A percentile compares a stretch with the other conserved stretches of the same genome.
phyloP scores from a whole-genome alignment of 2,888 invertebrate species.

The Philhelius pedissequus region DNA sequence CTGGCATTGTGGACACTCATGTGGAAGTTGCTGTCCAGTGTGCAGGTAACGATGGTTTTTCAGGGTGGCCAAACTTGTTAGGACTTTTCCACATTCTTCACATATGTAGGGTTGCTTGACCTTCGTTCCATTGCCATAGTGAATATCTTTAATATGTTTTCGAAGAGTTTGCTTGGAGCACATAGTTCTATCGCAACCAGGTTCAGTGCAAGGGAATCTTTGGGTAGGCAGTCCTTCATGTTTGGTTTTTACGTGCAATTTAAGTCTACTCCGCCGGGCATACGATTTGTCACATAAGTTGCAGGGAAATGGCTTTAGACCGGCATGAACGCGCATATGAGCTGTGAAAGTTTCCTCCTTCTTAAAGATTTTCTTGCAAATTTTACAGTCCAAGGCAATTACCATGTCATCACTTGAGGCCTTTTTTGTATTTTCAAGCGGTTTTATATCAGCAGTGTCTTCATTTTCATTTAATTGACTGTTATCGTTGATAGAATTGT shows the following conservation, averaged over 20 bases:
- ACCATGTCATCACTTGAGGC: background rate
- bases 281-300: slow-evolving; percentile 75
- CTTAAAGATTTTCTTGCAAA: slow-evolving; percentile 76
- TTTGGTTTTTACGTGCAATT: slow-evolving; percentile 74
- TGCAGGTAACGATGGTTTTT: slow-evolving; percentile 77
- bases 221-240: slow-evolving; percentile 71
- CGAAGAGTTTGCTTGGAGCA: slow-evolving; percentile 75
- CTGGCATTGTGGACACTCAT: slow-evolving; percentile 76
- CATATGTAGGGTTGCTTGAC: slow-evolving; percentile 73
- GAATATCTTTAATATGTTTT: slow-evolving; percentile 74
- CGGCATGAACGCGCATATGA: slow-evolving; percentile 76
- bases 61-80: slow-evolving; percentile 76
- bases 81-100: slow-evolving; percentile 75
- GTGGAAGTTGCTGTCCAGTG: slow-evolving; percentile 75
- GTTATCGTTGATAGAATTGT: background rate
- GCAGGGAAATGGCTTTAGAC: slow-evolving; percentile 75
- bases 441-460: slow-evolving; percentile 17
- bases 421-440: background rate
- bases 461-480: background rate
- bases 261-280: slow-evolving; percentile 74
- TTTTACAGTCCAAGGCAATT: slow-evolving; percentile 20
- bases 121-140: slow-evolving; percentile 72
- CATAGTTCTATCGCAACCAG: slow-evolving; percentile 75
- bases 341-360: slow-evolving; percentile 75
- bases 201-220: slow-evolving; percentile 70